Conservation (phyloP, 2,113 vertebrate genomes). For the Nestor notabilis region DNA sequence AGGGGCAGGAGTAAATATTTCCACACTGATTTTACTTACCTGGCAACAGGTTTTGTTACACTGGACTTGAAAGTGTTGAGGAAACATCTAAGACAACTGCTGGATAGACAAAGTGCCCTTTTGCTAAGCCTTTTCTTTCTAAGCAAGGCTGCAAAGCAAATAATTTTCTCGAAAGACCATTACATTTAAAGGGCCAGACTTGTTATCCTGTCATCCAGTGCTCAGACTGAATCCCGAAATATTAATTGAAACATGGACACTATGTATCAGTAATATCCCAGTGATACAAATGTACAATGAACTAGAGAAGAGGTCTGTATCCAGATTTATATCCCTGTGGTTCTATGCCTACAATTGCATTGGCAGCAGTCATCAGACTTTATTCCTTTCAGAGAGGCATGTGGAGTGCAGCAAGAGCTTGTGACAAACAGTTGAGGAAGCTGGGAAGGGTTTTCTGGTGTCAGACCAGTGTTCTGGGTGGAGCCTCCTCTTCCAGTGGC, state of each 20-base stretch:
- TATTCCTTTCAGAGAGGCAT: neutral
- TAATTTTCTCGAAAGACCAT: neutral
- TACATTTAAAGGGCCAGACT: neutral
- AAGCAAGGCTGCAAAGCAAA: neutral
- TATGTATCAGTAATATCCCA: neutral
- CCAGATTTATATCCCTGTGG: neutral
- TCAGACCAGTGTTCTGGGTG: neutral
- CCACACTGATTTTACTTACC: neutral
- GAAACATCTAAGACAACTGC: neutral
- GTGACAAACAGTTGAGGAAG: neutral
- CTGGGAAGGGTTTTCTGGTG: neutral
- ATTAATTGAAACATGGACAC: fast-evolving
- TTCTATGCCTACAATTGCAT: neutral
- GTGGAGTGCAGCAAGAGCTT: neutral
- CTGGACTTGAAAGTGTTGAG: neutral
- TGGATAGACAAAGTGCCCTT: neutral
- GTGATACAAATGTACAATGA: neutral
- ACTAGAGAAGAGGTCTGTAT: neutral
- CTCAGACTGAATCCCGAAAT: neutral
- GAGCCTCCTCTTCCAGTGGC: neutral
- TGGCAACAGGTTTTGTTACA: neutral
- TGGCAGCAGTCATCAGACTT: neutral
- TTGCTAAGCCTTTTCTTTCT: neutral
- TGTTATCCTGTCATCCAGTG: neutral
- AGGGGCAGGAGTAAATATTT: neutral